Percentiles rank a stretch among this genome's conserved stretches.
Evolutionary conservation across 2,888 invertebrate genomes (phyloP).

Genomic region (Pyralis farinalis): DNA sequence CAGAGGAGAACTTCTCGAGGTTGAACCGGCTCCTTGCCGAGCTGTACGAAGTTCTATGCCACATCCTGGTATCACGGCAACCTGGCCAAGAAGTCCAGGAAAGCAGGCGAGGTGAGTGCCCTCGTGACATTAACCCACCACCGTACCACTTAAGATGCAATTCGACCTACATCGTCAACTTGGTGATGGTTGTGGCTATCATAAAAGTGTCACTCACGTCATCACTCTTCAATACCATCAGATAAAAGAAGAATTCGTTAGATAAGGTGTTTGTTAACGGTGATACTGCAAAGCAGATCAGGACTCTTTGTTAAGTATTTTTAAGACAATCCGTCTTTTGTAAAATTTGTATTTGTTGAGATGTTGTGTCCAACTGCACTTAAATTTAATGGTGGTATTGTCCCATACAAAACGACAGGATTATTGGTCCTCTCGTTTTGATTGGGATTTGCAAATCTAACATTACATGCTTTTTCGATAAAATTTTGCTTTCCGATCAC

Average conservation of each 20-base stretch:
- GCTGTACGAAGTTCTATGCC: conserved; percentile 78
- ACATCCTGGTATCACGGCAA: conserved; percentile 77
- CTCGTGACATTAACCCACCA: conserved; percentile 73
- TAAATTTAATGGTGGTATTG: conserved; percentile 73
- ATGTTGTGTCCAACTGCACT: conserved; percentile 81
- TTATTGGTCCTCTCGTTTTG: conserved; percentile 31
- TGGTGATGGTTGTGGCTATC: conserved; percentile 77
- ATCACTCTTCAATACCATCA: conserved; percentile 77
- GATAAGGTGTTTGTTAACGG: conserved; percentile 72
- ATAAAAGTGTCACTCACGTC: conserved; percentile 75
- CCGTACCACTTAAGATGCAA: conserved; percentile 81
- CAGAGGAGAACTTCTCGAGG: conserved; percentile 79
- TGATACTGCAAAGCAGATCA: conserved; percentile 76
- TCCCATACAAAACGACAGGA: conserved; percentile 39
- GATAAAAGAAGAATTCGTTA: conserved; percentile 68
- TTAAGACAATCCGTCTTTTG: conserved; percentile 66
- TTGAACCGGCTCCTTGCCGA: conserved; percentile 79
- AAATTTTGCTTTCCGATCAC: conserved; percentile 53
- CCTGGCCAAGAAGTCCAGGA: conserved; percentile 73
- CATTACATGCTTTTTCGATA: conserved; percentile 42
- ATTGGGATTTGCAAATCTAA: conserved; percentile 46
- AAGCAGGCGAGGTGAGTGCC: conserved; percentile 77
- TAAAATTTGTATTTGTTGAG: conserved; percentile 49
- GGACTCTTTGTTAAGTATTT: conserved; percentile 76
- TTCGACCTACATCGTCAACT: conserved; percentile 80